These are phyloP conservation scores for Lindbergichthys nudifrons DNA, from an alignment of 2,797 vertebrate species.

Conservation along the genomic window DNA sequence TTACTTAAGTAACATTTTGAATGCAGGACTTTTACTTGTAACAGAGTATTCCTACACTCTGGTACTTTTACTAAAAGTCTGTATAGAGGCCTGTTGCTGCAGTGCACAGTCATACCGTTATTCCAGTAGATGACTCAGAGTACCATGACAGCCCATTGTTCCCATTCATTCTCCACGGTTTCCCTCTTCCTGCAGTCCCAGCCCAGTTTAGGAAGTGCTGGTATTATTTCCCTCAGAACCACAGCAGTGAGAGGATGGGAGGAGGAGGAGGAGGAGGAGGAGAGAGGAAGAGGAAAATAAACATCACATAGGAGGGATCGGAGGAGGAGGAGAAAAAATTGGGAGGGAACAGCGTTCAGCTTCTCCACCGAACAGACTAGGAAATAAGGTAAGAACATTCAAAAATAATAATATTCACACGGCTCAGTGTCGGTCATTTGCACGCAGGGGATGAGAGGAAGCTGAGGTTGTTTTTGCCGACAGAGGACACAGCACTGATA, in stretches of 20 bases:
- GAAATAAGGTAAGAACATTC: conserved; percentile 77
- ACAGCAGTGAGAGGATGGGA: conserved; percentile 55
- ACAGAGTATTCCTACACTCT: too few relatives aligned
- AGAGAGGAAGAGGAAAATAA: conserved; percentile 60
- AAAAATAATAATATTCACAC: conserved; percentile 38
- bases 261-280: conserved; percentile 49
- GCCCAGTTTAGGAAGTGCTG: conserved; percentile 80
- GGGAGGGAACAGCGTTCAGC: conserved; percentile 73
- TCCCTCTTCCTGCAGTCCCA: conserved; percentile 50
- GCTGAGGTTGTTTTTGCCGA: conserved; percentile 28
- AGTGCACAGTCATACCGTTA: not conserved
- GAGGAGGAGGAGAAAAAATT: conserved; percentile 51
- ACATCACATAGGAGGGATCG: conserved; percentile 68
- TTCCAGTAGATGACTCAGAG: not conserved
- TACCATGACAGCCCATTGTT: conserved; percentile 34
- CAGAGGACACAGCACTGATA: conserved; percentile 65
- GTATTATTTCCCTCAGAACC: conserved; percentile 38
- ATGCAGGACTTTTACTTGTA: too few relatives aligned
- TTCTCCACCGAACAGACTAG: conserved; percentile 52
- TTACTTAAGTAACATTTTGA: too few relatives aligned
- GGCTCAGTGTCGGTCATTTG: conserved; percentile 37
- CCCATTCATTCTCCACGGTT: not conserved
- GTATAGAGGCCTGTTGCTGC: not conserved
- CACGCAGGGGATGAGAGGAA: conserved; percentile 32
- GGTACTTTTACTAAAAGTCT: not conserved